Percentiles rank a stretch among this genome's conserved stretches.
phyloP scores from a whole-genome alignment of 1,140 invertebrate species.

The Nylanderia fulva region DNA sequence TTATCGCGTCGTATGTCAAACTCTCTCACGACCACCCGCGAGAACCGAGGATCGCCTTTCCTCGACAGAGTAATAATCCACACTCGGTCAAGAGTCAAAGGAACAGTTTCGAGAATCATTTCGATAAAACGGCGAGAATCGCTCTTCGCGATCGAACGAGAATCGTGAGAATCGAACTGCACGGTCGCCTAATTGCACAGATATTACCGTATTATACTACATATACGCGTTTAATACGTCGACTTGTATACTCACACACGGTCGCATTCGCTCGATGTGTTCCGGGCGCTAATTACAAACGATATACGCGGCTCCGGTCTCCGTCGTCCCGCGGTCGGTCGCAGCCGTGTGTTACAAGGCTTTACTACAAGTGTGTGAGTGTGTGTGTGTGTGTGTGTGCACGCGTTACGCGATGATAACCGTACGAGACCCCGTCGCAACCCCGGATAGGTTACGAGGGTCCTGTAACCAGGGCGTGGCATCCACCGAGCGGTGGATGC shows the following conservation, averaged over 20 bases:
- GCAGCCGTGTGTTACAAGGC: not conserved
- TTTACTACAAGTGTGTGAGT: not conserved
- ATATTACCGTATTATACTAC: slow-evolving; percentile 43
- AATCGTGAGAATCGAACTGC: slow-evolving; percentile 61
- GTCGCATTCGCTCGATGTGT: slow-evolving; percentile 9
- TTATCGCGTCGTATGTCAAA: slow-evolving; percentile 41
- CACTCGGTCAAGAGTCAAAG: not conserved
- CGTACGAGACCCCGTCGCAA: slow-evolving; percentile 2
- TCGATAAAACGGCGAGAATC: not conserved
- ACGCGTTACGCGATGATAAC: slow-evolving; percentile 57
- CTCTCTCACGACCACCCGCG: slow-evolving; percentile 33
- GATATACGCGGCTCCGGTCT: slow-evolving; percentile 20
- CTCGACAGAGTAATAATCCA: slow-evolving; percentile 28
- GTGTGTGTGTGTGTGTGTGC: not conserved
- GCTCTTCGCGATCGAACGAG: slow-evolving; percentile 15
- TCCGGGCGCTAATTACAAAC: slow-evolving; percentile 71
- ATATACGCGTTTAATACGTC: slow-evolving; percentile 8
- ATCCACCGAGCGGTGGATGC: slow-evolving; percentile 28
- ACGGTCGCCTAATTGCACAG: slow-evolving; percentile 71
- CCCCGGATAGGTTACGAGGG: slow-evolving; percentile 60
- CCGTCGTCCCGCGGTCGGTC: not conserved
- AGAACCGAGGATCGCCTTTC: slow-evolving; percentile 34
- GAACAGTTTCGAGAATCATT: slow-evolving; percentile 3
- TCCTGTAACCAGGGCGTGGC: slow-evolving; percentile 54
- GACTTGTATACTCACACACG: not conserved